Evolutionary conservation across 2,113 vertebrate genomes (phyloP).

Genomic region (Chionis minor): DNA sequence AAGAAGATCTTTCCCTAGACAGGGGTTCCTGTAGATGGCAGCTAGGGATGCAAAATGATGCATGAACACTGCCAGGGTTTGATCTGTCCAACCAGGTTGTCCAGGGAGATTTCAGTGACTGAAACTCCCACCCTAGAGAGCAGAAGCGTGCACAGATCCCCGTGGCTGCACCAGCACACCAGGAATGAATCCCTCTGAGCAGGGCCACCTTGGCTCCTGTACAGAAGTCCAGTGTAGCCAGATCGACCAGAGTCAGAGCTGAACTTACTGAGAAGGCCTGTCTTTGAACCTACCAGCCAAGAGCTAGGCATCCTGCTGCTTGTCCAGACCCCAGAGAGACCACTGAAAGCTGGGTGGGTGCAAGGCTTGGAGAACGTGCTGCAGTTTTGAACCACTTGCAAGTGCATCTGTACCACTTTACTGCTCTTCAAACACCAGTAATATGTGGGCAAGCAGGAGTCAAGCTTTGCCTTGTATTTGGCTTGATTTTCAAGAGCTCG

Average conservation of each 20-base stretch:
- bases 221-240: not conserved
- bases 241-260: not conserved
- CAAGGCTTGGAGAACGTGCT: not conserved
- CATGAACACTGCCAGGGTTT: not conserved
- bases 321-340: not conserved
- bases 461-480: not conserved
- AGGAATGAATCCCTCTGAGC: not conserved
- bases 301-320: not conserved
- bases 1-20: not conserved
- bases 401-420: not conserved
- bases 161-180: not conserved
- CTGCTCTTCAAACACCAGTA: not conserved
- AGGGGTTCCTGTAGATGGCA: not conserved
- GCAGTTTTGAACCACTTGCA: not conserved
- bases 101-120: not conserved
- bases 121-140: not conserved
- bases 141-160: fast-evolving
- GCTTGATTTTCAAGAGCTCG: not conserved
- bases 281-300: not conserved
- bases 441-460: not conserved
- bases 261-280: not conserved
- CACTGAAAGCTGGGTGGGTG: not conserved
- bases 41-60: not conserved
- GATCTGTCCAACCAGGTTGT: not conserved
- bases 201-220: not conserved